Evolutionary conservation across 2,888 invertebrate species (phyloP).

Genomic region (Syritta pipiens): DNA sequence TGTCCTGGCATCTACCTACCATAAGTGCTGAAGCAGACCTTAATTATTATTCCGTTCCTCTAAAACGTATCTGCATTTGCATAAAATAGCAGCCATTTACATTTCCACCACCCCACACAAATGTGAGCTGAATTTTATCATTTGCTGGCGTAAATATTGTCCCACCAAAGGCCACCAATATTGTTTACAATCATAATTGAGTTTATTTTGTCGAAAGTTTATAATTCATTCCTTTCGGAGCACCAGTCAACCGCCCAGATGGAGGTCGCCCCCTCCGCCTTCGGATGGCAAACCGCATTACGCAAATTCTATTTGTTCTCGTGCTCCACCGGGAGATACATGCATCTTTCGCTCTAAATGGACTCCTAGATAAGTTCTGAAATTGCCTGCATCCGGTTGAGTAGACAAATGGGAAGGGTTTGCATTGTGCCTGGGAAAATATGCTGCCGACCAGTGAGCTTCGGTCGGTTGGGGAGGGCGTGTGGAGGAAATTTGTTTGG

Average conservation of each 20-base stretch:
- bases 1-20: no score
- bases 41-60: no score
- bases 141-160: background rate
- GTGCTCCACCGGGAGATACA: background rate
- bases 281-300: background rate
- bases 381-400: constrained; percentile 33
- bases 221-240: constrained; percentile 8
- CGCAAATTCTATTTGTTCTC: constrained; percentile 29
- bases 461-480: no score
- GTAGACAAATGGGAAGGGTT: constrained; percentile 11
- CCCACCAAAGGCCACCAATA: constrained; percentile 1
- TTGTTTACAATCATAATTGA: constrained; percentile 15
- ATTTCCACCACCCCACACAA: no score
- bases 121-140: constrained; percentile 8
- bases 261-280: background rate
- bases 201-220: constrained; percentile 8
- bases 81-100: no score
- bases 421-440: constrained; percentile 9
- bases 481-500: constrained; percentile 14
- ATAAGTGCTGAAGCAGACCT: no score
- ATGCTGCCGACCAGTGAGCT: background rate
- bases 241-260: background rate
- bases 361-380: constrained; percentile 13
- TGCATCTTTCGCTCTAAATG: background rate
- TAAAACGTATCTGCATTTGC: no score